A percentile compares a stretch with the other conserved stretches of the same genome.
These are phyloP conservation scores for Aleiodes testaceus DNA, from an alignment of 2,888 invertebrate species.

Conservation along the genomic window DNA sequence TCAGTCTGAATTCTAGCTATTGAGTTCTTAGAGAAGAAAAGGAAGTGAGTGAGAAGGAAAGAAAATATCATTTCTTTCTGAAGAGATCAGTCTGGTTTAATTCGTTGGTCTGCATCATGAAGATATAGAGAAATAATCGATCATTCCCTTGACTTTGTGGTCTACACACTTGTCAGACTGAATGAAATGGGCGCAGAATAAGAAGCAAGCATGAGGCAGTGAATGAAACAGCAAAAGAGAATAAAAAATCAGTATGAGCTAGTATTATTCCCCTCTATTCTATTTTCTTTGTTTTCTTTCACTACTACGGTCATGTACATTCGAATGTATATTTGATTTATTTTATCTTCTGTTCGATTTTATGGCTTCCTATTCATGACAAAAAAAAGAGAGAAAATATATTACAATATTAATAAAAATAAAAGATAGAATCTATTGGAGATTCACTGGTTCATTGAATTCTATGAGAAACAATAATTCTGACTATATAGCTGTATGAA, in stretches of 20 bases:
- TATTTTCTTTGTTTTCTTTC: too few relatives aligned
- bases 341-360: too few relatives aligned
- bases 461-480: too few relatives aligned
- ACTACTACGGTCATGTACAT: too few relatives aligned
- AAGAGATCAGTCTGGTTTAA: conserved; percentile 39
- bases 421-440: too few relatives aligned
- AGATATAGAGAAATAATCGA: conserved; percentile 49
- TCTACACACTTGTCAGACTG: conserved; percentile 32
- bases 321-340: too few relatives aligned
- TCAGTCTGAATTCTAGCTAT: too few relatives aligned
- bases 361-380: too few relatives aligned
- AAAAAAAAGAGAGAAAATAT: too few relatives aligned
- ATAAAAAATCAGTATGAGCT: conserved; percentile 16
- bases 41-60: neutral
- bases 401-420: too few relatives aligned
- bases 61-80: conserved; percentile 27
- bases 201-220: conserved; percentile 42
- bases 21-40: neutral
- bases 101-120: conserved; percentile 44
- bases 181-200: conserved; percentile 49
- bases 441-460: too few relatives aligned
- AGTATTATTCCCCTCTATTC: neutral
- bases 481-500: too few relatives aligned
- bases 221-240: conserved; percentile 14
- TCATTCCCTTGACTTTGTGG: conserved; percentile 34